Percentiles rank a stretch among this genome's conserved stretches.
Evolutionary conservation across 2,888 invertebrate genomes (phyloP).

Genomic region (Drosophila mulleri): DNA sequence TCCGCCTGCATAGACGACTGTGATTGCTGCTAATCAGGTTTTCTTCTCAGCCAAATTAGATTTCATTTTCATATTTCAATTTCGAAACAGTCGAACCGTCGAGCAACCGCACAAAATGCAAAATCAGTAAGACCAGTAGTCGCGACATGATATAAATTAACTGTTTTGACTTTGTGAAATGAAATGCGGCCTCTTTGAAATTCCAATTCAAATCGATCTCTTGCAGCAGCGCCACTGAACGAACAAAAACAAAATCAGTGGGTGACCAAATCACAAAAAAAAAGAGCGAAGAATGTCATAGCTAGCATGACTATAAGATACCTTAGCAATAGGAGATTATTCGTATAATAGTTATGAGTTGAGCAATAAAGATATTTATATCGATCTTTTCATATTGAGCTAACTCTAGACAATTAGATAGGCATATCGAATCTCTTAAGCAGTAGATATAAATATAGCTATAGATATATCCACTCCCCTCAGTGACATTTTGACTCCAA

Average conservation of each 20-base stretch:
- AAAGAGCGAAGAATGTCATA: constrained; percentile 9
- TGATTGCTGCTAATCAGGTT: constrained; percentile 77
- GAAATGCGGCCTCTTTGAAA: constrained; percentile 79
- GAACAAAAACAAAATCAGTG: constrained; percentile 25
- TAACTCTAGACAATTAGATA: no score
- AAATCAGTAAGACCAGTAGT: constrained; percentile 84
- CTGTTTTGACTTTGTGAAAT: constrained; percentile 83
- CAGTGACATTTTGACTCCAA: background rate
- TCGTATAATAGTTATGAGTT: no score
- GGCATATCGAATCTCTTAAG: background rate
- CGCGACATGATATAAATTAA: constrained; percentile 84
- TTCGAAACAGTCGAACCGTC: constrained; percentile 57
- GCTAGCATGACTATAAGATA: constrained; percentile 18
- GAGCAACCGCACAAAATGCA: constrained; percentile 69
- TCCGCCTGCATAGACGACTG: constrained; percentile 56
- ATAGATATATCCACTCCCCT: background rate
- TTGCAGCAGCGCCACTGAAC: constrained; percentile 32
- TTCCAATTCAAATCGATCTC: constrained; percentile 68
- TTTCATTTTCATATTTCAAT: constrained; percentile 82
- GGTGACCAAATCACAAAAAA: constrained; percentile 36
- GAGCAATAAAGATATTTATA: no score
- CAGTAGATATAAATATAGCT: background rate
- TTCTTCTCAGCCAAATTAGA: constrained; percentile 63
- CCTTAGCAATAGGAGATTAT: constrained; percentile 13
- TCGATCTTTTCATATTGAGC: no score